These are phyloP conservation scores for Bolborhynchus lineola DNA, from an alignment of 2,113 vertebrate species.

Conservation along the genomic window DNA sequence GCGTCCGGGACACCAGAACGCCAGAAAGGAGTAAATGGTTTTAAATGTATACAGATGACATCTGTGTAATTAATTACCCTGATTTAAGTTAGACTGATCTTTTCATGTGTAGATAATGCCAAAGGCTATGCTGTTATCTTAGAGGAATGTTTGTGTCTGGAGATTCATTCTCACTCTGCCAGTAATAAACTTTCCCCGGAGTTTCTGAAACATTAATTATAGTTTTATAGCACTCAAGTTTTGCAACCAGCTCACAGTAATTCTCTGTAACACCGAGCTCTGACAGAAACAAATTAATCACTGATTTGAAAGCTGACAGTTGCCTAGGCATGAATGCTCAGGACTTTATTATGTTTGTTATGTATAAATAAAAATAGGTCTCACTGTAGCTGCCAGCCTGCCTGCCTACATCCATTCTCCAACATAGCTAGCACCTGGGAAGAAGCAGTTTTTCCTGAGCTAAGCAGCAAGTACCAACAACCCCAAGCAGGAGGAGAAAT, in stretches of 20 bases:
- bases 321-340: not conserved
- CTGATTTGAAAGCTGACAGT: not conserved
- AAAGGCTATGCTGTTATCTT: not conserved
- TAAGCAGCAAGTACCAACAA: not conserved
- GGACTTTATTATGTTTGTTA: not conserved
- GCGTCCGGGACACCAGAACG: not conserved
- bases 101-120: not conserved
- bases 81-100: not conserved
- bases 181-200: not conserved
- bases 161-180: not conserved
- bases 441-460: not conserved
- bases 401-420: not conserved
- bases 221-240: not conserved
- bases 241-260: constrained; percentile 16
- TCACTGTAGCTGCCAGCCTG: not conserved
- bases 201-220: constrained; percentile 33
- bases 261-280: not conserved
- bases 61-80: not conserved
- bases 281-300: not conserved
- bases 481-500: not conserved
- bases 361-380: not conserved
- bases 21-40: not conserved
- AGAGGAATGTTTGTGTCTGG: constrained; percentile 25
- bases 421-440: not conserved
- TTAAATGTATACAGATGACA: not conserved